phyloP scores from a whole-genome alignment of 1,140 invertebrate genomes.

The Asobara japonica region DNA sequence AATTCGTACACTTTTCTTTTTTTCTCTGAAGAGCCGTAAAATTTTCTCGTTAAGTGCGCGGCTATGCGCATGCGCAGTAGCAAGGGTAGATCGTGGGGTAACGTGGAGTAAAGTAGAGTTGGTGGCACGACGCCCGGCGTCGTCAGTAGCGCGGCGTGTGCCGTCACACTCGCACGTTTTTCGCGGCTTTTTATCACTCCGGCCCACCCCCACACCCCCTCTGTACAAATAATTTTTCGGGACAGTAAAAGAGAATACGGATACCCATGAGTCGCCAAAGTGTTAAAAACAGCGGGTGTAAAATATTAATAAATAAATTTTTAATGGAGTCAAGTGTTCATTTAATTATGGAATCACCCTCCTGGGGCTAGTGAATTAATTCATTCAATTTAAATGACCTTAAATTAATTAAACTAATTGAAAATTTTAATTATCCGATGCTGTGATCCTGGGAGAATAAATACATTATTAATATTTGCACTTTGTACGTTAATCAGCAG shows the following conservation, averaged over 20 bases:
- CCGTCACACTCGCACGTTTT: conserved; percentile 61
- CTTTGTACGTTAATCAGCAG: not conserved
- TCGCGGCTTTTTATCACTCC: conserved; percentile 6
- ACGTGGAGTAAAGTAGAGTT: conserved; percentile 37
- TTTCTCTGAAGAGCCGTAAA: conserved; percentile 1
- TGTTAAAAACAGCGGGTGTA: not conserved
- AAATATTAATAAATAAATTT: not conserved
- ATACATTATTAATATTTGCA: not conserved
- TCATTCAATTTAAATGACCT: not conserved
- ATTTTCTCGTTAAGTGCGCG: conserved; percentile 17
- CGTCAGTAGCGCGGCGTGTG: conserved; percentile 66
- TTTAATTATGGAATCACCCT: not conserved
- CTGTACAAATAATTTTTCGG: not conserved
- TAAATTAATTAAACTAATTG: not conserved
- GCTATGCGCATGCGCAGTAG: conserved; percentile 52
- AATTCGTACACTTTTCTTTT: too few relatives aligned
- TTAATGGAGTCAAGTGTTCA: not conserved
- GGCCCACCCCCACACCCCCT: not conserved
- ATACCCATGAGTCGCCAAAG: not conserved
- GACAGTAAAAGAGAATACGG: conserved; percentile 4
- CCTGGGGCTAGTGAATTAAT: not conserved
- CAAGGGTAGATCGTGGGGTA: conserved; percentile 16
- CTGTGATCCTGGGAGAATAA: not conserved
- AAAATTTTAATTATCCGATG: not conserved
- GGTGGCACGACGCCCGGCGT: conserved; percentile 54